Evolutionary conservation across 92 coral and sea anemone genomes (phyloP).

Genomic region (Anthopleura xanthogrammica): DNA sequence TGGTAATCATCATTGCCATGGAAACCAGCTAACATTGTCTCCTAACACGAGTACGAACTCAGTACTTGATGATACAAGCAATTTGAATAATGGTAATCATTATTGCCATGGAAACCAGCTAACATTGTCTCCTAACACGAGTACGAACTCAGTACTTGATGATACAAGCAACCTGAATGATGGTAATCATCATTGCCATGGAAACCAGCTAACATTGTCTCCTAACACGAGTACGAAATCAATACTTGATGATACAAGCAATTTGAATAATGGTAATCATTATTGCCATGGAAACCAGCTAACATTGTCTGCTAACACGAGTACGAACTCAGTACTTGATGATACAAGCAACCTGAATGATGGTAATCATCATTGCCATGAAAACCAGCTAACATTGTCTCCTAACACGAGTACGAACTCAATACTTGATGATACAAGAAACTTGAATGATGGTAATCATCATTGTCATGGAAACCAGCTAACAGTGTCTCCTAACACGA

Average conservation of each 20-base stretch:
- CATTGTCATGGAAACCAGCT: too few species aligned
- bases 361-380: not conserved
- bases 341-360: not conserved
- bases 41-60: not conserved
- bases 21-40: not conserved
- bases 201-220: not conserved
- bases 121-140: not conserved
- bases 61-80: not conserved
- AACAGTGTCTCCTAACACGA: too few species aligned
- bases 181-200: not conserved
- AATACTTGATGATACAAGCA: not conserved
- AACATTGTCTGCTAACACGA: not conserved
- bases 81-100: not conserved
- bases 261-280: not conserved
- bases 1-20: not conserved
- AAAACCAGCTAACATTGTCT: too few species aligned
- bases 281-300: too few species aligned
- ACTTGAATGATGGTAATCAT: too few species aligned
- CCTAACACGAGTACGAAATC: not conserved
- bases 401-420: too few species aligned
- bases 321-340: too few species aligned
- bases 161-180: not conserved
- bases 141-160: not conserved
- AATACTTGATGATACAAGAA: too few species aligned
- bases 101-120: not conserved